These are phyloP conservation scores for Drosophila ezoana DNA, from an alignment of 2,888 invertebrate genomes.

Conservation along the genomic window DNA sequence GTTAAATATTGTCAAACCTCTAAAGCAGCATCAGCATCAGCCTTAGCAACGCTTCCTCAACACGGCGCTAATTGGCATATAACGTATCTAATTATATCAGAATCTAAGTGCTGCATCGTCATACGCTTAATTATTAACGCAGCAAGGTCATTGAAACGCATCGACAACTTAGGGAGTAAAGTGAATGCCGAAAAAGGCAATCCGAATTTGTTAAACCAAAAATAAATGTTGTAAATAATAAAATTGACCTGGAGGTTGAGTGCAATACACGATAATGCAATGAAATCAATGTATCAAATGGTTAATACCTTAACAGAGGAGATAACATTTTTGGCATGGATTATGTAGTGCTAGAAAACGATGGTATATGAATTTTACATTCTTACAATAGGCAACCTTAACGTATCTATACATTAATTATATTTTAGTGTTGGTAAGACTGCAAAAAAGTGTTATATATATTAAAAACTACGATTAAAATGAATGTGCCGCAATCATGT, in stretches of 20 bases:
- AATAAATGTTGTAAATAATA: conserved; percentile 11
- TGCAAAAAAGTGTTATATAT: too few species aligned
- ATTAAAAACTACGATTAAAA: background rate
- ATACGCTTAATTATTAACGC: conserved; percentile 34
- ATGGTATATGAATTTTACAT: too few species aligned
- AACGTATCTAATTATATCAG: conserved; percentile 73
- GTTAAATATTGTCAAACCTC: conserved; percentile 58
- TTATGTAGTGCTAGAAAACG: too few species aligned
- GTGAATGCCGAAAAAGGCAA: conserved; percentile 31
- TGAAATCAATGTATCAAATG: conserved; percentile 4
- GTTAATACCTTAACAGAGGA: background rate
- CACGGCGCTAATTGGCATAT: conserved; percentile 74
- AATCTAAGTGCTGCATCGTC: conserved; percentile 34
- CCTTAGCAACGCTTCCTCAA: conserved; percentile 68
- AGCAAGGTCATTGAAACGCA: conserved; percentile 55
- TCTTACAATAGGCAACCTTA: too few species aligned
- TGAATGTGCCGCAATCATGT: background rate
- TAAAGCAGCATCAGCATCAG: conserved; percentile 47
- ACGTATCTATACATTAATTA: too few species aligned
- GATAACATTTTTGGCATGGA: background rate
- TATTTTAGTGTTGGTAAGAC: too few species aligned
- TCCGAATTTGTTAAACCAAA: conserved; percentile 23
- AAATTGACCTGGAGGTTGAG: conserved; percentile 10
- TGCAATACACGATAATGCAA: conserved; percentile 18
- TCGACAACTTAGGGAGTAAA: conserved; percentile 27